phyloP scores from a whole-genome alignment of 2,888 invertebrate genomes.

The Acholoe squamosa region DNA sequence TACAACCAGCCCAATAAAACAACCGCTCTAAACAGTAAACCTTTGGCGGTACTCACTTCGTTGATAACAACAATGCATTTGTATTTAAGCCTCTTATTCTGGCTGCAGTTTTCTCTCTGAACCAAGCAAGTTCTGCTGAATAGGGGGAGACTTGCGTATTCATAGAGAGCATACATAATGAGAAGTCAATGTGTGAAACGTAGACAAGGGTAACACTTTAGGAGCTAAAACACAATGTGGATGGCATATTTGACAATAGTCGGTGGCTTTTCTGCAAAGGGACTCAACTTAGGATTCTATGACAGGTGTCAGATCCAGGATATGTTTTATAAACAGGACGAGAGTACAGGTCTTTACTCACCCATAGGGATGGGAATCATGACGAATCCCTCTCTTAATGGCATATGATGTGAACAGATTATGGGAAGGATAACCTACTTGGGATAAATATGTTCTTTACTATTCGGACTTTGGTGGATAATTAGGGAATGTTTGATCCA shows the following conservation, averaged over 20 bases:
- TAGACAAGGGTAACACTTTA: background rate
- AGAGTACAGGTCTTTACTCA: too few relatives aligned
- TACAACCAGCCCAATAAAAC: background rate
- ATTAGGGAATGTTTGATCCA: too few relatives aligned
- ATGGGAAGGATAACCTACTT: too few relatives aligned
- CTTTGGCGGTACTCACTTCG: background rate
- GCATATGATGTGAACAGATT: too few relatives aligned
- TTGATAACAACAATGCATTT: background rate
- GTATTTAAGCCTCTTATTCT: background rate
- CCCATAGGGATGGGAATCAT: too few relatives aligned
- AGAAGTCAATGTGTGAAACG: constrained; percentile 8
- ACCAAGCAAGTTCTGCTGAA: background rate
- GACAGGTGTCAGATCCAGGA: background rate
- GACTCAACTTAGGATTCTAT: background rate
- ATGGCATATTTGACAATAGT: too few relatives aligned
- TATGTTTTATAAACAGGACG: too few relatives aligned
- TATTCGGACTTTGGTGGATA: too few relatives aligned
- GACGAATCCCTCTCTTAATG: too few relatives aligned
- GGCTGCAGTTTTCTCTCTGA: background rate
- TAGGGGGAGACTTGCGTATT: background rate
- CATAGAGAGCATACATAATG: constrained; percentile 47
- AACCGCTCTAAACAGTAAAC: background rate
- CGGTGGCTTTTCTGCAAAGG: background rate
- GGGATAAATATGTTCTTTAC: too few relatives aligned
- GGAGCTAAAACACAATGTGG: background rate